Base-by-base conservation (phyloP, 2,797 vertebrate species). In the Mormyrops boulengeri region DNA sequence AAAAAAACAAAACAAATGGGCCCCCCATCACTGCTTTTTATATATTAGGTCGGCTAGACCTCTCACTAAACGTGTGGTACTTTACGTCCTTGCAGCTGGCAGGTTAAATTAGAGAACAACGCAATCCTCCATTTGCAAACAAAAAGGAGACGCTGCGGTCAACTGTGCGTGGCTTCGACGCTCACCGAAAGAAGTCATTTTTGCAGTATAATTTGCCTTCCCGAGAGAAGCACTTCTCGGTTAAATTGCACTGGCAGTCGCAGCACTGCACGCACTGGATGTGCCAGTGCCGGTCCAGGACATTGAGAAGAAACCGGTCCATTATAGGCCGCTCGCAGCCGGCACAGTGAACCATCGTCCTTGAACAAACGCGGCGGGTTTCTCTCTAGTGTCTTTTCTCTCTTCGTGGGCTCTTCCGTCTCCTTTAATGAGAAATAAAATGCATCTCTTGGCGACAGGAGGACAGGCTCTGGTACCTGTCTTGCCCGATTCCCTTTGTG, bases 241-340 rank as follows among this genome's bases (percentile, higher is more conserved):
- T 97, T 91, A 98, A 95, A 93, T 96, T 97, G 93, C 97, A 97
- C 91, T 98, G 98, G 93, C 98, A 99, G 69, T 99, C 97, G 93
- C 97, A 98, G 95, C 98, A 99, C 93, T 97, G 97, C 77, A 99
- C 97, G 90, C 98, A 99, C 92, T 97, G 97, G 90, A 97, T 96
- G 95, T 99, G 98, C 98, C 98, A 99, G n/a, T 97, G 97, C 94
- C 97, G 96, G 95, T 99, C 98, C 97, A 99, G 94, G 92, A 98
- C 97, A 95, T 97, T 98, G 73, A 98, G 96, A 66, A 98, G 93
- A 93, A 98, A 98, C 91, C 97, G 95, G 93, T 98, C 97, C 89
- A 97, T 92, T 92, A 98, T 99, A 93, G 98, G 97, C 95, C 97
- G 97, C 92, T 99, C 97, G 94, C 98, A 99, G 88, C 96, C 96